Base-by-base conservation (phyloP, 2,888 invertebrate genomes). In the Macaria notata region DNA sequence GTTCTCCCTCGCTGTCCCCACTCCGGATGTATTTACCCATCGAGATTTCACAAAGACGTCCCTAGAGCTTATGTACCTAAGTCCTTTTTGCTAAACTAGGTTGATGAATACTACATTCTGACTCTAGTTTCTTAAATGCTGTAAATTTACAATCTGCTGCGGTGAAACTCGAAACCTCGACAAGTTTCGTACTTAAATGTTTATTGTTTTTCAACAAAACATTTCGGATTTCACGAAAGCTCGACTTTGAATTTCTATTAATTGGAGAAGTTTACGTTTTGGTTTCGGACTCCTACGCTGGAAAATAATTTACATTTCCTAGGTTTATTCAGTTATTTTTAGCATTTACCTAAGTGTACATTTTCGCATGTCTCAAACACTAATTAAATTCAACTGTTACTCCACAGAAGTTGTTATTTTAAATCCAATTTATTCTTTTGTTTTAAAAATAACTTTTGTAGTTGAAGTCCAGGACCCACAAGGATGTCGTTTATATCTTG, bases 1-100 rank as follows among this genome's bases (percentile, higher is more conserved):
- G 80, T 81, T 70, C 68, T 68, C 59, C 65, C 64, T 70, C 73
- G 71, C 77, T 78, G 79, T 80, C 68, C 71, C 62, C 59, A 62
- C 72, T 76, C 65, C 59, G 70, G 71, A 69, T 72, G 71, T 64
- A 74, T 76, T 74, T 77, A 71, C 69, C 61, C 68, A 72, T 72
- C 60, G 70, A 69, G 70, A 71, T 75, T 75, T 75, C 66, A 69
- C 72, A 73, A 76, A 73, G 70, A 66, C 62, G 61, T 62, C 49
- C 50, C 50, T 59, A 62, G 60, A 68, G 69, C 66, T 66, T 65
- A 55, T 63, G 59, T 67, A n/a, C n/a, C n/a, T n/a, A 56, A 55
- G 58, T 56, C 60, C 52, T 49, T 49, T 44, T 50, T 61, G 44
- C 48, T 44, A 46, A 46, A 42, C 42, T 46, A 44, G 29, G 7